Evolutionary conservation across 1,140 invertebrate genomes (phyloP), one percentile per base, ranked within the genome.

Genomic region (Temnothorax longispinosus): DNA sequence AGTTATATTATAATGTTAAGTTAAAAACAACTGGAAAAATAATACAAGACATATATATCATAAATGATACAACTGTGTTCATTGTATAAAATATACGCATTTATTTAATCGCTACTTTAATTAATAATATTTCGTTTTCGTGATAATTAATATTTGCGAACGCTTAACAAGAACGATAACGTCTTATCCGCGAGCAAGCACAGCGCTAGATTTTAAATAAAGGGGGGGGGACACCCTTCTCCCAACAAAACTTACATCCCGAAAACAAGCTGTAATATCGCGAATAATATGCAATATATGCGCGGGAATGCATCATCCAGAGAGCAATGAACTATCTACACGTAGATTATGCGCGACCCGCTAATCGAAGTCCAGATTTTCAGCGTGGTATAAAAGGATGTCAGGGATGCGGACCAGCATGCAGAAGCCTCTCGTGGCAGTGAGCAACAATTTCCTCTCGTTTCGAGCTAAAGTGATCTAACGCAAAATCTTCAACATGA

Each of bases 401-500:
- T 44, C 13, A 15, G 7, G 27, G 8, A 41, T 54, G 27, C 11
- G 60, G 32, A 81, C 76, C 35, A 72, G n/a, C 87, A 76, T 44
- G 74, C 44, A 82, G 67, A 86, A 65, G 85, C 27, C 58, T 52
- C 11, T 50, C 52, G 62, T 41, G 6, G 11, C 54, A 44, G 67
- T 11, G 27, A 74, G 18, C 41, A 58, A 27, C 38, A 50, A 60
- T 58, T 38, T 77, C 15, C 95, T 10, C 95, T 95, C 27, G 90
- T 89, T 21, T 95, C 0, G 8, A 44, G 13, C 1, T 21, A 52
- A 38, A n/a, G 27, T 50, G 15, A 47, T 0, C 15, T 41, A 69
- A 15, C 7, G 32, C 18, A 27, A 56, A 67, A 44, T 0, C 32
- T 96, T 47, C 13, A 92, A 85, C 69, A 97, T 97, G 97, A 97